Evolutionary conservation across 2,797 vertebrate genomes (phyloP).

Genomic region (Pampus argenteus): DNA sequence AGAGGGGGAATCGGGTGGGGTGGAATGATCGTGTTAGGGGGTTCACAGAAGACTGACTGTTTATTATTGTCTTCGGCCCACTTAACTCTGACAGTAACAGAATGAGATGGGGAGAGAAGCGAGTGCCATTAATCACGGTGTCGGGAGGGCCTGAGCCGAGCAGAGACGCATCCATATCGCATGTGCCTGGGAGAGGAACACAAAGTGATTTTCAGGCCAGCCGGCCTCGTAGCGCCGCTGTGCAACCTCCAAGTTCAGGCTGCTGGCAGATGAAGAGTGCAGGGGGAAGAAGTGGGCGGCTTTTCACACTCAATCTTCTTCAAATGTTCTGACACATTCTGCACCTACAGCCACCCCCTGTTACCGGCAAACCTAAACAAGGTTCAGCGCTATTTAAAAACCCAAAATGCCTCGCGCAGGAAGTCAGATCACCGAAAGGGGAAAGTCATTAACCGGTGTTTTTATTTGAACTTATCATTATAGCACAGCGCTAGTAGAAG

Average conservation of each 20-base stretch:
- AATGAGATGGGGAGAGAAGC: conserved; percentile 85
- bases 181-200: conserved; percentile 74
- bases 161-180: conserved; percentile 78
- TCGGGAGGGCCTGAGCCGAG: conserved; percentile 74
- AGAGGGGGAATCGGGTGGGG: conserved; percentile 62
- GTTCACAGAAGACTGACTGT: conserved; percentile 85
- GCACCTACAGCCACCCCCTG: conserved; percentile 65
- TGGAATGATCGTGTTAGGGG: conserved; percentile 80
- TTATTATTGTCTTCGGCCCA: conserved; percentile 87
- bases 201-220: conserved; percentile 81
- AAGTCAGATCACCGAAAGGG: conserved; percentile 2
- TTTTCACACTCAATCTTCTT: conserved; percentile 80
- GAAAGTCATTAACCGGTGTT: conserved; percentile 5
- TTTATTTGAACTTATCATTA: conserved; percentile 9
- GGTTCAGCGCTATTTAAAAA: conserved; percentile 56
- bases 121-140: conserved; percentile 85
- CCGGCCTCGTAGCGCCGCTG: conserved; percentile 56
- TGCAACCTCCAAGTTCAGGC: conserved; percentile 62
- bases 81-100: conserved; percentile 87
- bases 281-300: conserved; percentile 55
- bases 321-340: conserved; percentile 76
- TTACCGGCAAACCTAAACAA: conserved; percentile 49
- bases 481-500: not conserved
- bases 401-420: conserved; percentile 26
- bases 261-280: conserved; percentile 61